Conservation (phyloP, 2,113 vertebrate species). For the Gulo gulo region DNA sequence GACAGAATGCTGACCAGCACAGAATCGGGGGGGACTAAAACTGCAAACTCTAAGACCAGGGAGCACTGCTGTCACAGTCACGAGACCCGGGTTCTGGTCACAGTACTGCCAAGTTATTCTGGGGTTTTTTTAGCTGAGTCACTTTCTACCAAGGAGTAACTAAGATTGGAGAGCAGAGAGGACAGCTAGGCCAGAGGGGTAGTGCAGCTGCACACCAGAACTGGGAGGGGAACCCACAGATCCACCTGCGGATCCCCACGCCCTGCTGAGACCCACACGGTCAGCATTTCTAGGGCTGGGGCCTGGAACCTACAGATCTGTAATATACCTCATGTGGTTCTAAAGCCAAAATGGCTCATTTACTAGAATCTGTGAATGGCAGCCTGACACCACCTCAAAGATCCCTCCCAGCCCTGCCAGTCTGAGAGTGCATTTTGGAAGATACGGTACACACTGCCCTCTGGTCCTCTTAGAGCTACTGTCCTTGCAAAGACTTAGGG, state of each 20-base stretch:
- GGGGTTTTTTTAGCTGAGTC: neutral
- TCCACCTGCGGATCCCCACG: neutral
- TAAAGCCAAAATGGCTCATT: neutral
- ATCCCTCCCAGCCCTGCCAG: neutral
- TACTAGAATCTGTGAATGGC: neutral
- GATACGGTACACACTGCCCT: too few relatives aligned
- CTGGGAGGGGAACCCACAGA: neutral
- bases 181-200: rapidly evolving
- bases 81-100: neutral
- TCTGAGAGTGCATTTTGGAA: neutral
- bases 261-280: neutral
- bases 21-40: neutral
- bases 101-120: neutral
- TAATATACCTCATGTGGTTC: neutral
- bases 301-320: neutral
- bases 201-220: neutral
- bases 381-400: neutral
- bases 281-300: neutral
- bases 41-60: neutral
- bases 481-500: neutral
- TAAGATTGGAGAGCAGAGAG: neutral
- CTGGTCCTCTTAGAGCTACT: neutral
- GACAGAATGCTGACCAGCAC: neutral
- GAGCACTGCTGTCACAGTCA: too few relatives aligned
- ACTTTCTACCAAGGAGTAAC: neutral